phyloP scores from a whole-genome alignment of 1,140 invertebrate species.

The Probaryconus sp. region DNA sequence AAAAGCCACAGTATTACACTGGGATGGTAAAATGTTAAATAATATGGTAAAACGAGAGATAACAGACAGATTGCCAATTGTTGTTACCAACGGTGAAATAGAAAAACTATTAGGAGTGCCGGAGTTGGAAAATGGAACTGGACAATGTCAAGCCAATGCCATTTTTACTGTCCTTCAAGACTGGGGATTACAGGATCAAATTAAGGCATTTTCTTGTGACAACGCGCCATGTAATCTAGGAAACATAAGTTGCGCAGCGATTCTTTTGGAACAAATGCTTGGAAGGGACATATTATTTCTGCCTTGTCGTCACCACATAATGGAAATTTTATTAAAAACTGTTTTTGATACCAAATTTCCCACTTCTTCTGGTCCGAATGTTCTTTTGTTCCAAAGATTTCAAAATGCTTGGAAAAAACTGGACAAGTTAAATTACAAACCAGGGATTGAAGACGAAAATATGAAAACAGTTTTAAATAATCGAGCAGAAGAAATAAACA shows the following conservation, averaged over 20 bases:
- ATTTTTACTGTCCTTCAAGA: conserved; percentile 20
- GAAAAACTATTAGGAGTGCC: conserved; percentile 2
- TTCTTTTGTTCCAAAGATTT: conserved; percentile 66
- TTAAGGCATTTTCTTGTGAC: conserved; percentile 65
- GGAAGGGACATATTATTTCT: conserved; percentile 59
- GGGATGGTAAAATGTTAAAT: too few species aligned
- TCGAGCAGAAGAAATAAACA: conserved; percentile 11
- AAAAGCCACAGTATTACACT: too few species aligned
- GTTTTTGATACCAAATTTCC: conserved; percentile 49
- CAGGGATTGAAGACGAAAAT: conserved; percentile 21
- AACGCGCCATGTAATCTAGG: conserved; percentile 64
- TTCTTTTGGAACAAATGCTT: conserved; percentile 56
- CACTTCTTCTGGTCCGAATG: conserved; percentile 60
- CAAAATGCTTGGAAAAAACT: conserved; percentile 53
- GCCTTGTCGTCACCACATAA: conserved; percentile 65
- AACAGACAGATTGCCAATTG: not conserved
- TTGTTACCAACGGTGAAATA: not conserved
- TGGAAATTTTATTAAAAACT: conserved; percentile 55
- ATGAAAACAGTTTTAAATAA: conserved; percentile 25
- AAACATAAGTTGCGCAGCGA: conserved; percentile 20
- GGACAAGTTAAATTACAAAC: conserved; percentile 42
- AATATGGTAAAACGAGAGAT: too few species aligned
- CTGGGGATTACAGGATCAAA: conserved; percentile 46
- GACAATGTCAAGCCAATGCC: conserved; percentile 13
- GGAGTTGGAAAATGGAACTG: not conserved